A percentile compares a stretch with the other conserved stretches of the same genome.
These are phyloP conservation scores for Oceanites oceanicus DNA, from an alignment of 2,113 vertebrate species.

Conservation along the genomic window DNA sequence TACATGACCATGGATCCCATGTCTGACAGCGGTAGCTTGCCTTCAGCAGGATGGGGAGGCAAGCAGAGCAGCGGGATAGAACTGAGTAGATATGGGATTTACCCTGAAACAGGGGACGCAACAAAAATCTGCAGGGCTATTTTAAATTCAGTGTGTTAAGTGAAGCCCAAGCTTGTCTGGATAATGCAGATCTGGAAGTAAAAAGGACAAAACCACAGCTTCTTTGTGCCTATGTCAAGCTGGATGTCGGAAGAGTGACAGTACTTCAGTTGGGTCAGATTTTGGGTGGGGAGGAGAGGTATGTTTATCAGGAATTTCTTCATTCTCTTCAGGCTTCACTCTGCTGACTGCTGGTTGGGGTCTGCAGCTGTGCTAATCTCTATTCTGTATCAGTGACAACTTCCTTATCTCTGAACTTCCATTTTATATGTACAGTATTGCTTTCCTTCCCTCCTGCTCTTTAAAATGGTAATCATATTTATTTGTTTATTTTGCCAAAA, in stretches of 20 bases:
- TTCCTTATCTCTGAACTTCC: background rate
- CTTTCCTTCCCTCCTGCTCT: background rate
- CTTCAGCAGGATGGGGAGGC: background rate
- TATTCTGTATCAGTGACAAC: background rate
- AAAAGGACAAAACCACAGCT: background rate
- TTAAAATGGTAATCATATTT: background rate
- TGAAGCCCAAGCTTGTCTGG: background rate
- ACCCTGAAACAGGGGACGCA: background rate
- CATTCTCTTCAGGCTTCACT: background rate
- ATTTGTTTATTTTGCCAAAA: background rate
- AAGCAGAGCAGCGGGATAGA: background rate
- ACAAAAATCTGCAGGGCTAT: background rate
- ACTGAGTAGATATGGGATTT: background rate
- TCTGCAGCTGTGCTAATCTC: background rate
- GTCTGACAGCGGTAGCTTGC: background rate
- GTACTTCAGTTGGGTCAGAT: background rate
- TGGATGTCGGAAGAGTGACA: background rate
- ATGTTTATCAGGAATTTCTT: background rate
- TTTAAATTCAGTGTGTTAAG: background rate
- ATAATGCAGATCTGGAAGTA: background rate
- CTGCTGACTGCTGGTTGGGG: background rate
- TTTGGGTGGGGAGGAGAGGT: rapidly evolving
- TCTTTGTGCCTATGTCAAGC: background rate
- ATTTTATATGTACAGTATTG: background rate
- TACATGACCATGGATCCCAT: rapidly evolving